Evolutionary conservation across 2,888 invertebrate genomes (phyloP), one percentile per base, ranked within the genome.

Genomic region (Lithophane ornitopus): DNA sequence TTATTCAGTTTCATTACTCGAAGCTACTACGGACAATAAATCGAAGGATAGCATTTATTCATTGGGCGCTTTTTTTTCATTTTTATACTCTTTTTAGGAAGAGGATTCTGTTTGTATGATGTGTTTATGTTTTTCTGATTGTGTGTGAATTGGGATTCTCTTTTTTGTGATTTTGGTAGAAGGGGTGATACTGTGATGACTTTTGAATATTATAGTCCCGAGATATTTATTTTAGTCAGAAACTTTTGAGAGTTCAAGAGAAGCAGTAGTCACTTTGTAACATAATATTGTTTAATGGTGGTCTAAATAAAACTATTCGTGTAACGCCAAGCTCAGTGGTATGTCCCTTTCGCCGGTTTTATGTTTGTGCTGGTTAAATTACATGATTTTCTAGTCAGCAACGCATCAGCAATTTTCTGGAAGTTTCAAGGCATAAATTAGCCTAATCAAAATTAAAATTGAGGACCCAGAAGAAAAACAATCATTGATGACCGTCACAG

Each of bases 1-100:
- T 96, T 95, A 96, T 96, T 96, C 96, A 96, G 95, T 95, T 95
- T 96, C 96, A 96, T 96, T 96, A 95, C 95, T 95, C 92, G 90
- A 76, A 91, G 94, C 94, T 90, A 94, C 95, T 93, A 92, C 89
- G 92, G 93, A 94, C 95, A 93, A 95, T 96, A 95, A 95, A 96
- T 96, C 95, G 95, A 94, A 93, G 93, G 89, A 85, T 85, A 91
- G 91, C 92, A 92, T 94, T 93, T 93, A 94, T 94, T 93, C 93
- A 93, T 92, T 90, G 88, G 54, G 49, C 26, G 85, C 87, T 86
- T 85, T 84, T 88, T 85, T 66, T 73, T 41, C 80, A 83, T 89
- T 80, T 85, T 80, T 82, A 80, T 85, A 69, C 70, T 59, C 73
- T 76, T 75, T 76, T 86, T 77, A 72, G 67, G 67, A 62, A 67